phyloP scores from a whole-genome alignment of 2,797 vertebrate genomes.

The Ptychobarbus kaznakovi region DNA sequence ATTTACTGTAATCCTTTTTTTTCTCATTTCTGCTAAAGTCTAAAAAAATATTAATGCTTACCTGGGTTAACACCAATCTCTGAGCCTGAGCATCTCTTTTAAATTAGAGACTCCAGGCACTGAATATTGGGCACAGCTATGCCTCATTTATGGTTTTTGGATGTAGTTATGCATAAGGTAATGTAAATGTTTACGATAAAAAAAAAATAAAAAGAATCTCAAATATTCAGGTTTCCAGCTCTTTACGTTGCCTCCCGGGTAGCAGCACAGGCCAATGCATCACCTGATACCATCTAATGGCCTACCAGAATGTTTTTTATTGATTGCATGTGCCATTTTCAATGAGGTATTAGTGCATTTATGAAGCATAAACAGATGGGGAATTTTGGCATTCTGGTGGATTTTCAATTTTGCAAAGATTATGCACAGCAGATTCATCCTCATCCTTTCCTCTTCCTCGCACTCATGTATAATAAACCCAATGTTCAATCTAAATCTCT shows the following conservation, averaged over 20 bases:
- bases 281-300: slow-evolving; percentile 25
- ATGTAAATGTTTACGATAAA: slow-evolving; percentile 28
- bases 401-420: background rate
- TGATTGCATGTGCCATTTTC: slow-evolving; percentile 37
- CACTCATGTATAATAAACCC: background rate
- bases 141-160: slow-evolving; percentile 31
- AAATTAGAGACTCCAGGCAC: slow-evolving; percentile 39
- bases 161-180: slow-evolving; percentile 21
- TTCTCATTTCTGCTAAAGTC: slow-evolving; percentile 48
- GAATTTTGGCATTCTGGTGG: background rate
- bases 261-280: slow-evolving; percentile 12
- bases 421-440: too few species aligned
- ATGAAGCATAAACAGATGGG: background rate
- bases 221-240: slow-evolving; percentile 8
- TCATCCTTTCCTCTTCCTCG: background rate
- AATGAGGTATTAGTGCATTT: slow-evolving; percentile 9
- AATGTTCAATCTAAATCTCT: slow-evolving; percentile 38
- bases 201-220: background rate
- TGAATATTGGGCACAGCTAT: slow-evolving; percentile 27
- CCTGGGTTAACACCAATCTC: slow-evolving; percentile 51
- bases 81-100: slow-evolving; percentile 1
- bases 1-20: slow-evolving; percentile 56
- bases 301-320: background rate
- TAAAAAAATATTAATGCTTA: slow-evolving; percentile 22
- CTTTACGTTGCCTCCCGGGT: slow-evolving; percentile 30